Evolutionary conservation across 2,888 invertebrate genomes (phyloP).

Genomic region (Noctua janthina): DNA sequence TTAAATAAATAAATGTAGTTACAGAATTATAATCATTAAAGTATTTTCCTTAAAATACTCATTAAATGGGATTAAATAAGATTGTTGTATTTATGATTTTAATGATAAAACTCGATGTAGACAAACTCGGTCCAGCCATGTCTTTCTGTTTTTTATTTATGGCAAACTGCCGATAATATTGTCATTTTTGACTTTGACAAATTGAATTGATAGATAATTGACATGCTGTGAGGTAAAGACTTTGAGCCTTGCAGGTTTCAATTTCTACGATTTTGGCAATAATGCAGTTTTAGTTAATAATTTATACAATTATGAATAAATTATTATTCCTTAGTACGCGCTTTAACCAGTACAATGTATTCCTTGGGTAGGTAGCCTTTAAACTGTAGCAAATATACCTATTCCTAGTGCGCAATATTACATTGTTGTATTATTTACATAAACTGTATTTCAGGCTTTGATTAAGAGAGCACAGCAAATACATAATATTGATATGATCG

Average conservation of each 20-base stretch:
- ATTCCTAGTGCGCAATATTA: not conserved
- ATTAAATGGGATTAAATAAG: too few relatives aligned
- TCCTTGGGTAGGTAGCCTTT: slow-evolving; percentile 45
- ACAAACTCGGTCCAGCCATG: not conserved
- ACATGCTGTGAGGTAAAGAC: not conserved
- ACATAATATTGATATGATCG: not conserved
- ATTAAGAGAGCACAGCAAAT: not conserved
- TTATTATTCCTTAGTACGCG: slow-evolving; percentile 49
- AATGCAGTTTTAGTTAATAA: slow-evolving; percentile 23
- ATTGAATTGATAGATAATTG: not conserved
- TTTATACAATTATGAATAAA: slow-evolving; percentile 51
- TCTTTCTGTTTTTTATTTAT: not conserved
- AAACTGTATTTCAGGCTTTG: not conserved
- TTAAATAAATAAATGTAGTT: too few relatives aligned
- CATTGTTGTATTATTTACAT: not conserved
- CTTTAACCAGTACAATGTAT: slow-evolving; percentile 16
- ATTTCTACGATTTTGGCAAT: not conserved
- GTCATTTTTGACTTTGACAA: slow-evolving; percentile 2
- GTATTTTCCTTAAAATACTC: too few relatives aligned
- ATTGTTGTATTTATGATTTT: too few relatives aligned
- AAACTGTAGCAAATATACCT: not conserved
- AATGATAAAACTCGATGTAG: too few relatives aligned
- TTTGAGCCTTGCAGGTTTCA: not conserved
- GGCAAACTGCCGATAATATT: not conserved
- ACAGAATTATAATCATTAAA: too few relatives aligned